A percentile compares a stretch with the other conserved stretches of the same genome.
These are phyloP conservation scores for Parotocinclus haroldoi DNA, from an alignment of 2,797 vertebrate species.

Conservation along the genomic window DNA sequence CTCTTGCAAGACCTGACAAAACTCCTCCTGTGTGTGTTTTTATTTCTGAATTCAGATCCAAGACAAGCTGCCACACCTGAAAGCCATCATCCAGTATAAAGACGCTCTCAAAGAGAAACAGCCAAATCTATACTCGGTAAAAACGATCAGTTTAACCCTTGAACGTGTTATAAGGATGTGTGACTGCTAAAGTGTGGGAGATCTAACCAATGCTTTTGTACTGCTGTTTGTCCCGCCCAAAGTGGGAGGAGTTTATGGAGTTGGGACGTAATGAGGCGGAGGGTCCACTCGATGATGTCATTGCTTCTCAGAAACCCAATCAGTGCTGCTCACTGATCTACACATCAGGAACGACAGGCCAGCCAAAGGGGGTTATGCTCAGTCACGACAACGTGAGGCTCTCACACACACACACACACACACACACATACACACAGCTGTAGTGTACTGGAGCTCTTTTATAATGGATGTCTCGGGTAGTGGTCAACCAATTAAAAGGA, in stretches of 20 bases:
- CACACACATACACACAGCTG: too few relatives aligned
- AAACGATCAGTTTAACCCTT: slow-evolving; percentile 18
- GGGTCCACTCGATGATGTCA: slow-evolving; percentile 64
- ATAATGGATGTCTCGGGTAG: too few relatives aligned
- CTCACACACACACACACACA: too few relatives aligned
- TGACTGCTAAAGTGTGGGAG: not conserved
- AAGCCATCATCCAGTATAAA: slow-evolving; percentile 87
- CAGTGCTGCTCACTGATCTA: slow-evolving; percentile 92
- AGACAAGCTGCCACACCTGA: slow-evolving; percentile 78
- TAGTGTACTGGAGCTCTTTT: too few relatives aligned
- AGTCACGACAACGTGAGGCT: slow-evolving; percentile 90
- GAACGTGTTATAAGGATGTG: not conserved
- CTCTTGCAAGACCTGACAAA: too few relatives aligned
- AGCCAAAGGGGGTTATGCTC: slow-evolving; percentile 93
- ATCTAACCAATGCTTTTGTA: not conserved
- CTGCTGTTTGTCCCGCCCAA: not conserved
- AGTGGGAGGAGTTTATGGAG: slow-evolving; percentile 90
- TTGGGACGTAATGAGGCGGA: slow-evolving; percentile 71
- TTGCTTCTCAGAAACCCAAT: slow-evolving; percentile 81
- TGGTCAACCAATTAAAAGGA: too few relatives aligned
- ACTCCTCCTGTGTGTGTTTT: too few relatives aligned
- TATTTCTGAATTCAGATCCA: slow-evolving; percentile 67
- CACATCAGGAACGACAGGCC: slow-evolving; percentile 87
- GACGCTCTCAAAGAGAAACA: slow-evolving; percentile 74
- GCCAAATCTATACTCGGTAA: slow-evolving; percentile 86